Conservation (phyloP, 1,140 invertebrate genomes). For the Rhizoglyphus robini region DNA sequence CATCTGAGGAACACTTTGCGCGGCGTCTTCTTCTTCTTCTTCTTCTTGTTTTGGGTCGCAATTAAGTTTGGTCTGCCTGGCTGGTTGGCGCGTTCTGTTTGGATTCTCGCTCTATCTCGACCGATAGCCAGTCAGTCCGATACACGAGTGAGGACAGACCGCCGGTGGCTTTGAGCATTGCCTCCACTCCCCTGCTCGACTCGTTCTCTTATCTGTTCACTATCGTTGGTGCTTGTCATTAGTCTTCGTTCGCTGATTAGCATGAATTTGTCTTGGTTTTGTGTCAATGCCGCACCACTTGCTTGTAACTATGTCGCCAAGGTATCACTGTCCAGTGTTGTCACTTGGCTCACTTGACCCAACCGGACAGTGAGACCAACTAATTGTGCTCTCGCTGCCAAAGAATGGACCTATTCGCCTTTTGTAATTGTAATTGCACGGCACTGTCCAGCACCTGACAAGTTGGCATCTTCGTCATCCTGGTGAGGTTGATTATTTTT, state of each 20-base stretch:
- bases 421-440: neutral
- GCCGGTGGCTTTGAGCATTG: too few relatives aligned
- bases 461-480: too few relatives aligned
- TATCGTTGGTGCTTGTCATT: neutral
- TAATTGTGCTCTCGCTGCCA: neutral
- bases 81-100: neutral
- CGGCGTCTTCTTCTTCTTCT: too few relatives aligned
- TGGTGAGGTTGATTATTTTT: too few relatives aligned
- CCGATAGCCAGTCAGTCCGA: too few relatives aligned
- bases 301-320: neutral
- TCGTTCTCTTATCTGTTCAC: neutral
- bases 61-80: too few relatives aligned
- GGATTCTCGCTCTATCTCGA: too few relatives aligned
- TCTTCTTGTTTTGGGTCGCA: too few relatives aligned
- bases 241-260: conserved; percentile 9
- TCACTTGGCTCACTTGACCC: neutral
- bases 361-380: neutral
- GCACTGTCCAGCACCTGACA: too few relatives aligned
- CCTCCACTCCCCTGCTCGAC: too few relatives aligned
- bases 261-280: conserved; percentile 5
- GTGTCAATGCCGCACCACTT: neutral
- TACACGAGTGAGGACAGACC: too few relatives aligned
- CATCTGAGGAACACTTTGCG: too few relatives aligned
- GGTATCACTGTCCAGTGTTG: neutral
- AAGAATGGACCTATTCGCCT: neutral